Evolutionary conservation across 2,888 invertebrate genomes (phyloP).

Genomic region (Drosophila niveifrons): DNA sequence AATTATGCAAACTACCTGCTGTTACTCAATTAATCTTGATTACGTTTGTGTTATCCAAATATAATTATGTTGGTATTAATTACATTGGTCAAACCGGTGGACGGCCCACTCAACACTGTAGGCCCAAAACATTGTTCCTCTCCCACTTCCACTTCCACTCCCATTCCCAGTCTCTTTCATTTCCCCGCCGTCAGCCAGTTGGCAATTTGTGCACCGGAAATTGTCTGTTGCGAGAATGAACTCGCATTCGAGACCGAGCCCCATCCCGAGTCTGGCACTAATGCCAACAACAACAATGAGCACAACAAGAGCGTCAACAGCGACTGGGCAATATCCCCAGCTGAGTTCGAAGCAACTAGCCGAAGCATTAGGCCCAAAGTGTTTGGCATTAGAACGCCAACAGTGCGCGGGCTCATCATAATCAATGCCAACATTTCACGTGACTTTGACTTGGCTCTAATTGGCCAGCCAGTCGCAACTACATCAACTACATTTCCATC

Average conservation of each 20-base stretch:
- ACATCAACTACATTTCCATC: background rate
- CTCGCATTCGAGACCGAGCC: constrained; percentile 19
- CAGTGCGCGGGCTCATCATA: constrained; percentile 57
- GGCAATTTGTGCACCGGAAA: constrained; percentile 68
- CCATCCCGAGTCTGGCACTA: constrained; percentile 33
- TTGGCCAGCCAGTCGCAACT: constrained; percentile 36
- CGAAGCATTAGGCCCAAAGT: constrained; percentile 58
- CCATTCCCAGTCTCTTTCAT: background rate
- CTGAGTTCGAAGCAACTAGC: constrained; percentile 3
- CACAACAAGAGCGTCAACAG: constrained; percentile 13
- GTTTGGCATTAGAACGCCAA: constrained; percentile 51
- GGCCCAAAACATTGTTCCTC: background rate
- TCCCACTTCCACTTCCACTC: background rate
- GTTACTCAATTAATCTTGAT: constrained; percentile 82
- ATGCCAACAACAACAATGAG: constrained; percentile 46
- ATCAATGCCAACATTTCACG: constrained; percentile 54
- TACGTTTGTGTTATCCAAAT: constrained; percentile 82
- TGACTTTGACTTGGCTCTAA: constrained; percentile 48
- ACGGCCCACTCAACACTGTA: constrained; percentile 18
- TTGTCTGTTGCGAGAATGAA: constrained; percentile 47
- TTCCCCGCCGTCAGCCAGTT: constrained; percentile 8
- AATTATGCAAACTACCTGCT: constrained; percentile 81
- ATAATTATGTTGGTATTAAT: constrained; percentile 81
- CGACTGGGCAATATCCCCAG: constrained; percentile 20
- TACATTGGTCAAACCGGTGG: constrained; percentile 62